Conservation (phyloP, 2,113 vertebrate genomes). For the Leptosomus discolor region DNA sequence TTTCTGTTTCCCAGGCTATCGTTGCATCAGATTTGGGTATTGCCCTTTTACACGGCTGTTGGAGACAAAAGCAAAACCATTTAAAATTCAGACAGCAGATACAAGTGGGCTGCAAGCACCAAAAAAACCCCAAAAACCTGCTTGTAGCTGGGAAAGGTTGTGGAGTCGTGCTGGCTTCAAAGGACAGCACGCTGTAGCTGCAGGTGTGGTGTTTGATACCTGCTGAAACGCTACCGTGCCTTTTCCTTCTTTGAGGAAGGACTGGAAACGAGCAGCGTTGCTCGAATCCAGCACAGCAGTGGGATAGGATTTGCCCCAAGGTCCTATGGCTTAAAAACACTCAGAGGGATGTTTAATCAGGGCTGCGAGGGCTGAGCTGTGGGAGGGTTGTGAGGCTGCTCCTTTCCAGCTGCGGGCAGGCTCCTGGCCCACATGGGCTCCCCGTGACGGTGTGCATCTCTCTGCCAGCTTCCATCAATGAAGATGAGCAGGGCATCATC, state of each 20-base stretch:
- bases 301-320: neutral
- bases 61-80: neutral
- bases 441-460: neutral
- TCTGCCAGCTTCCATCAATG: conserved; percentile 84
- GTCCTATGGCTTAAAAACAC: neutral
- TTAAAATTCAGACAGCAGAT: neutral
- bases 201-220: neutral
- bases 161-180: neutral
- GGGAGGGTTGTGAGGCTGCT: neutral
- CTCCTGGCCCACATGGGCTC: neutral
- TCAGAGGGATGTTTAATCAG: neutral
- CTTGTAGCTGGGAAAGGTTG: rapidly evolving
- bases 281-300: neutral
- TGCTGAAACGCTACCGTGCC: neutral
- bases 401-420: neutral
- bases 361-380: neutral
- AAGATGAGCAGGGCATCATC: conserved; percentile 95
- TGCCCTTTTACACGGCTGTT: neutral
- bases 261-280: neutral
- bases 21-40: neutral
- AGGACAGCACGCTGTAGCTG: neutral
- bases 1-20: neutral
- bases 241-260: neutral
- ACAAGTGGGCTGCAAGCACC: neutral
- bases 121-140: neutral